Evolutionary conservation across 2,888 invertebrate genomes (phyloP).

Genomic region (Coenonympha arcania): DNA sequence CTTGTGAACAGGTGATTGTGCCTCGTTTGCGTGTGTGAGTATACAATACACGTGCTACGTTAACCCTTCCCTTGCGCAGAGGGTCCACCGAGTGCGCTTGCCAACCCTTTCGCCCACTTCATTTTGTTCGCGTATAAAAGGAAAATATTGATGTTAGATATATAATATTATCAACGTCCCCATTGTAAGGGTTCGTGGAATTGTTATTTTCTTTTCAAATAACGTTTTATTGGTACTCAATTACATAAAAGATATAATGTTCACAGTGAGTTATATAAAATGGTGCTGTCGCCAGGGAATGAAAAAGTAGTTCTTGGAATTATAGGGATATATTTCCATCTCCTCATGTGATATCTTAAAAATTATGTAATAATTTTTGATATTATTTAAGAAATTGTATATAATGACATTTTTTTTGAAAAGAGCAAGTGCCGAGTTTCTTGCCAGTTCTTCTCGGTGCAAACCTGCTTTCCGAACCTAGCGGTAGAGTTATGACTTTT

Average conservation of each 20-base stretch:
- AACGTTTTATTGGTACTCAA: background rate
- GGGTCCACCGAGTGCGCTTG: slow-evolving; percentile 46
- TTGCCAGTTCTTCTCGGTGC: too few relatives aligned
- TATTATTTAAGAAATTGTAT: too few relatives aligned
- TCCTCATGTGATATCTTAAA: too few relatives aligned
- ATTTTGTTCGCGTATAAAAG: slow-evolving; percentile 49
- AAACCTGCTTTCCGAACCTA: too few relatives aligned
- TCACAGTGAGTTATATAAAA: background rate
- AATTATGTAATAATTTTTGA: too few relatives aligned
- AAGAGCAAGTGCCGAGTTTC: too few relatives aligned
- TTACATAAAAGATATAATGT: background rate
- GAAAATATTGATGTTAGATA: slow-evolving; percentile 58
- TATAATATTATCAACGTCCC: too few relatives aligned
- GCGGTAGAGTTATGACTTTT: too few relatives aligned
- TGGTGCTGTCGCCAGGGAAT: background rate
- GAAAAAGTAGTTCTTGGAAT: background rate
- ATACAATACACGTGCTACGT: slow-evolving; percentile 37
- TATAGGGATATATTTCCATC: too few relatives aligned
- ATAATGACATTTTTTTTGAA: too few relatives aligned
- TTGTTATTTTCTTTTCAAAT: slow-evolving; percentile 41
- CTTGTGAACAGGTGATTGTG: slow-evolving; percentile 28
- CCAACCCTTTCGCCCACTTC: slow-evolving; percentile 42
- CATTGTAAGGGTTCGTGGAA: slow-evolving; percentile 39
- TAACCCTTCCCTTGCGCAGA: slow-evolving; percentile 51
- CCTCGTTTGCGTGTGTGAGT: slow-evolving; percentile 22